Percentiles rank a stretch among this genome's conserved stretches.
These are phyloP conservation scores for Verasper variegatus DNA, from an alignment of 2,113 vertebrate genomes.

Conservation along the genomic window DNA sequence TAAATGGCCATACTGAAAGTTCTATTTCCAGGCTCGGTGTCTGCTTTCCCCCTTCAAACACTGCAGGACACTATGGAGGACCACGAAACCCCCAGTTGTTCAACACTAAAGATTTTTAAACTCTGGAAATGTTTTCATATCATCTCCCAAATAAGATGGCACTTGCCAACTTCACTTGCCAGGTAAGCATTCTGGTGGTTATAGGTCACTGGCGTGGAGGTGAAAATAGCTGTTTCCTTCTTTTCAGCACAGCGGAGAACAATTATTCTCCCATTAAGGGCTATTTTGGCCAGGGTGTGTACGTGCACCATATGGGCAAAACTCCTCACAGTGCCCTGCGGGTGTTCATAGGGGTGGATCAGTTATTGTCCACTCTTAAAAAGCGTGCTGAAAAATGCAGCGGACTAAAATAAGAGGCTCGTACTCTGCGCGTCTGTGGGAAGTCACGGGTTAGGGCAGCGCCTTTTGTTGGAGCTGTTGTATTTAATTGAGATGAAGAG, in stretches of 20 bases:
- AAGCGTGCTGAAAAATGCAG: slow-evolving; percentile 51
- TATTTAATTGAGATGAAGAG: slow-evolving; percentile 65
- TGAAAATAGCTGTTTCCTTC: slow-evolving; percentile 45
- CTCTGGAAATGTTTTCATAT: slow-evolving; percentile 41
- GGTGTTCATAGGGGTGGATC: slow-evolving; percentile 51
- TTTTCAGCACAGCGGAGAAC: slow-evolving; percentile 65
- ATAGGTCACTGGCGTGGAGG: slow-evolving; percentile 20
- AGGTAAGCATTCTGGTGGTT: slow-evolving; percentile 58
- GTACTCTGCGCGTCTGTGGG: slow-evolving; percentile 45
- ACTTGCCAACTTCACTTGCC: slow-evolving; percentile 40
- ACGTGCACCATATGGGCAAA: slow-evolving; percentile 39
- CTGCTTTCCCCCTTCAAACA: slow-evolving; percentile 33
- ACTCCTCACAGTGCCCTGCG: slow-evolving; percentile 48
- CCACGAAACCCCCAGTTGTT: background rate
- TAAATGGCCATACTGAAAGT: slow-evolving; percentile 46
- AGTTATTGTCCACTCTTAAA: slow-evolving; percentile 48
- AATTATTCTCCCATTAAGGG: slow-evolving; percentile 75
- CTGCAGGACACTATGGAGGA: slow-evolving; percentile 52
- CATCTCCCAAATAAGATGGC: slow-evolving; percentile 33
- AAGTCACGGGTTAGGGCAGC: slow-evolving; percentile 28
- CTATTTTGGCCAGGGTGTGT: slow-evolving; percentile 40
- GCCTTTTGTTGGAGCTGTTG: slow-evolving; percentile 56
- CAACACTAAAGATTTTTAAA: slow-evolving; percentile 20
- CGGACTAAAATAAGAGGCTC: slow-evolving; percentile 51
- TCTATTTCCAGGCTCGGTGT: slow-evolving; percentile 59